A percentile compares a stretch with the other conserved stretches of the same genome.
These are phyloP conservation scores for Ploceus nigricollis DNA, from an alignment of 2,113 vertebrate species.

Conservation along the genomic window DNA sequence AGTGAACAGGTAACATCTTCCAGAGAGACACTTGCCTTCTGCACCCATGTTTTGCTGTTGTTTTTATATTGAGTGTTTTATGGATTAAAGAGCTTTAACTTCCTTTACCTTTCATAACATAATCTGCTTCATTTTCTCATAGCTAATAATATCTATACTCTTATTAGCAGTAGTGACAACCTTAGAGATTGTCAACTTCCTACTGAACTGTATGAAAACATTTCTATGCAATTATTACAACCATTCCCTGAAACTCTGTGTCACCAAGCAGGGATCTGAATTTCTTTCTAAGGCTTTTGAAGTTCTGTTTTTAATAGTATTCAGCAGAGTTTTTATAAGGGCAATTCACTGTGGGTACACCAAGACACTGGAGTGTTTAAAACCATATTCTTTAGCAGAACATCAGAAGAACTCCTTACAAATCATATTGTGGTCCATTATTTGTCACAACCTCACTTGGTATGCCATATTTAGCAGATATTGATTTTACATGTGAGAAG, in stretches of 20 bases:
- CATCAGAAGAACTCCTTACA: background rate
- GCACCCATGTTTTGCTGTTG: background rate
- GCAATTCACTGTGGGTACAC: background rate
- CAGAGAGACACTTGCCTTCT: background rate
- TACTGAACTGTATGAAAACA: background rate
- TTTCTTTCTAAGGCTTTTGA: background rate
- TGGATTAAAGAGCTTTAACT: background rate
- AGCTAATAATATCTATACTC: background rate
- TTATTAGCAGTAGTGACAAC: background rate
- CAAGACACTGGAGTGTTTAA: background rate
- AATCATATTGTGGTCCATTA: background rate
- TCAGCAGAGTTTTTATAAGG: background rate
- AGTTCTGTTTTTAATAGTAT: background rate
- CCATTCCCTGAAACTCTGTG: background rate
- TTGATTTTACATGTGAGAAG: background rate
- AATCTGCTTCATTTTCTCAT: background rate
- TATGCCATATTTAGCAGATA: slow-evolving; percentile 9
- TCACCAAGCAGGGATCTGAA: background rate
- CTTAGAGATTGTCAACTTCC: background rate
- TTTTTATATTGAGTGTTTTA: background rate
- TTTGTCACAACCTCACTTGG: background rate
- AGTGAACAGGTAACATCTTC: background rate
- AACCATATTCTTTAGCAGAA: background rate
- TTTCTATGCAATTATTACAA: background rate
- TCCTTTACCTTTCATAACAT: background rate